Evolutionary conservation across 1,140 invertebrate species (phyloP), one percentile per base, ranked within the genome.

Genomic region (Lordiphosa mommai): DNA sequence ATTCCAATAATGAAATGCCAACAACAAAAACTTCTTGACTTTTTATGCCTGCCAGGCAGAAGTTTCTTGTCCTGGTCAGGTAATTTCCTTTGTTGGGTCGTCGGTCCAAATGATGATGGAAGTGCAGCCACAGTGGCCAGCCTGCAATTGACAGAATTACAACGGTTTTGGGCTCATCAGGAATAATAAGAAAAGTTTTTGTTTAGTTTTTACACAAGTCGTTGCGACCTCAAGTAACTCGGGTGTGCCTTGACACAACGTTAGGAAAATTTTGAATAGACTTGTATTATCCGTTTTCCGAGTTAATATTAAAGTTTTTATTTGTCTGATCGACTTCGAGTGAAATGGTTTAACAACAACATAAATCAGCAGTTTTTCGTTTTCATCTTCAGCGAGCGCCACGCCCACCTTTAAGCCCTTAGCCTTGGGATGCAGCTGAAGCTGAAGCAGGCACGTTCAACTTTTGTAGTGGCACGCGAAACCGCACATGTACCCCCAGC

Each of bases 1-100:
- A 80, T 82, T 70, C 74, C 74, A 80, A 79, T 79, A 79, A 80
- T 55, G 49, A 79, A 79, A 80, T 80, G 72, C 74, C 69, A 33
- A n/a, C 61, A 51, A 16, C 27, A 46, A 52, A 52, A 80, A 82
- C 74, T 79, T 79, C 60, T 74, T 66, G 50, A 60, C 53, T 61
- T 68, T 73, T 66, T 76, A 72, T 73, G 70, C 47, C 50, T 49
- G 13, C 34, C 51, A 44, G 57, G 23, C 23, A 30, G 61, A 66
- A 65, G 49, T 63, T 61, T 63, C 40, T 41, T 41, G 40, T 27
- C 40, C 14, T 44, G 30, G 29, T 14, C 13, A 43, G 10, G 9
- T 14, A 17, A 34, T 17, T 29, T 29, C 50, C 65, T 30, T 37
- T 48, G 13, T 9, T 4, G 16, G 2, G 2, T 12, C 1, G 16